Evolutionary conservation across 2,113 vertebrate genomes (phyloP).

Genomic region (Sakesphorus luctuosus): DNA sequence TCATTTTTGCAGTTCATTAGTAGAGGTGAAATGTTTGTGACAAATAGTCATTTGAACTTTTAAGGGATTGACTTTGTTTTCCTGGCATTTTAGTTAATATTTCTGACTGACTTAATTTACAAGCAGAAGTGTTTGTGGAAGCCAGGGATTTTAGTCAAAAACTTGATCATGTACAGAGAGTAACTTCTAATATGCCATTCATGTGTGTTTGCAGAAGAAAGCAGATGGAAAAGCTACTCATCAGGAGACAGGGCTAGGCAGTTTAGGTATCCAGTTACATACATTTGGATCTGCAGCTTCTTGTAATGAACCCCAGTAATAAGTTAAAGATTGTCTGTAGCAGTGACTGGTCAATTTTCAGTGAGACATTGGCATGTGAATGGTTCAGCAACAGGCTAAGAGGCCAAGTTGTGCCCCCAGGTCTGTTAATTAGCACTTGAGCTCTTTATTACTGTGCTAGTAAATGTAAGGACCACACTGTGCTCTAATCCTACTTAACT

Average conservation of each 20-base stretch:
- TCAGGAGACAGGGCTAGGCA: background rate
- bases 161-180: background rate
- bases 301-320: background rate
- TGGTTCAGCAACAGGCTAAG: background rate
- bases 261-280: background rate
- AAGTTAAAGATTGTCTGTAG: background rate
- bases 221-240: background rate
- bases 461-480: background rate
- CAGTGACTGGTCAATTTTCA: background rate
- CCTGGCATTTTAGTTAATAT: slow-evolving; percentile 18
- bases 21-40: slow-evolving; percentile 66
- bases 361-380: background rate
- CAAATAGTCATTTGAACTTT: slow-evolving; percentile 55
- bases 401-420: background rate
- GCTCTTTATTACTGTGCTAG: background rate
- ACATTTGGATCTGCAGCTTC: background rate
- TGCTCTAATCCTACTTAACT: background rate
- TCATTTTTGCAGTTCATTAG: slow-evolving; percentile 68
- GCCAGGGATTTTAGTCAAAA: background rate
- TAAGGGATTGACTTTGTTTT: slow-evolving; percentile 48
- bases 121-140: background rate
- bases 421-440: background rate
- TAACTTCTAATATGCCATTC: background rate
- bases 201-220: background rate
- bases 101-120: slow-evolving; percentile 22